A percentile compares a stretch with the other conserved stretches of the same genome.
These are phyloP conservation scores for Malthinus flaveolus DNA, from an alignment of 2,888 invertebrate species.

Conservation along the genomic window DNA sequence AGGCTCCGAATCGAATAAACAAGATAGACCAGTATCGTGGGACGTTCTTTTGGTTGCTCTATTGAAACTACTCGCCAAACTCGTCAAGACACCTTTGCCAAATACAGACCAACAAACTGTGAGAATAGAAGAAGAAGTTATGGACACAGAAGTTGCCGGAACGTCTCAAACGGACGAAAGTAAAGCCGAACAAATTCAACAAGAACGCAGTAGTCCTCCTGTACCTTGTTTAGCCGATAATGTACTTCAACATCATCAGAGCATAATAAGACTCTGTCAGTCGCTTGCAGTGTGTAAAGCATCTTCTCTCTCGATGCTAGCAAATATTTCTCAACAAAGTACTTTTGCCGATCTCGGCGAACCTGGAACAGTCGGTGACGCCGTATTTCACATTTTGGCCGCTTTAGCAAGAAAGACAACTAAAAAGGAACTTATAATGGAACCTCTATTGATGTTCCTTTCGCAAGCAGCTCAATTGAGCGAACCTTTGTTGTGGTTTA, in stretches of 20 bases:
- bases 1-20: conserved; percentile 64
- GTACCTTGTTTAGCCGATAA: conserved; percentile 77
- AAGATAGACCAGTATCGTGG: conserved; percentile 70
- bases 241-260: conserved; percentile 72
- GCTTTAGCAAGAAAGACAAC: conserved; percentile 77
- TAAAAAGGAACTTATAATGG: conserved; percentile 73
- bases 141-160: conserved; percentile 53
- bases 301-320: conserved; percentile 69
- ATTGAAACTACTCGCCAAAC: conserved; percentile 64
- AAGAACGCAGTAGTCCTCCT: conserved; percentile 39
- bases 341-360: conserved; percentile 54
- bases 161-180: conserved; percentile 81
- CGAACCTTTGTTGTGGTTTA: conserved; percentile 84
- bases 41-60: conserved; percentile 73
- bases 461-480: conserved; percentile 65
- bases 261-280: conserved; percentile 81
- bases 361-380: conserved; percentile 80
- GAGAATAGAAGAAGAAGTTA: conserved; percentile 44
- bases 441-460: conserved; percentile 76
- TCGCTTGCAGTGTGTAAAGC: conserved; percentile 78
- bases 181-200: conserved; percentile 69
- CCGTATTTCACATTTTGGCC: conserved; percentile 82
- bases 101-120: conserved; percentile 52
- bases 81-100: conserved; percentile 66
- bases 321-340: conserved; percentile 46